Percentiles rank a stretch among this genome's conserved stretches.
Conservation (phyloP, 1,140 invertebrate genomes). For the Mesaphorura yosii region DNA sequence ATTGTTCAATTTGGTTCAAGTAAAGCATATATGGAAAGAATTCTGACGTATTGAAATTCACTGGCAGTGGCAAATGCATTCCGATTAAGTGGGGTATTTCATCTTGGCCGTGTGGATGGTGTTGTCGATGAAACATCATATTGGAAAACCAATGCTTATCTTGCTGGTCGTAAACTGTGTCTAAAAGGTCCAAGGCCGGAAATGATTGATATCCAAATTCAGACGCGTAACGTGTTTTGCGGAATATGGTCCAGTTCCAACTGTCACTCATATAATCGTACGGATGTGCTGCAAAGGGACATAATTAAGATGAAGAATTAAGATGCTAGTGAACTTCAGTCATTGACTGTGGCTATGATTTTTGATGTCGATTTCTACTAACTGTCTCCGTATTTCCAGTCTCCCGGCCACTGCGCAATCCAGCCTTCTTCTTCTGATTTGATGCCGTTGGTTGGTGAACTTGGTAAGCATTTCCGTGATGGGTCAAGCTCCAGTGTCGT, state of each 20-base stretch:
- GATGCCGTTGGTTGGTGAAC: slow-evolving; percentile 84
- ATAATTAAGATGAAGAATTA: no score
- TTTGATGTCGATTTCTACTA: slow-evolving; percentile 33
- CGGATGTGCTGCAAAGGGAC: slow-evolving; percentile 53
- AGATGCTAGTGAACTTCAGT: no score
- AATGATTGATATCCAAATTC: slow-evolving; percentile 92
- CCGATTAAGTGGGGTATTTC: slow-evolving; percentile 48
- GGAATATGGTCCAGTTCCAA: slow-evolving; percentile 66
- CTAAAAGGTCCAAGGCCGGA: slow-evolving; percentile 45
- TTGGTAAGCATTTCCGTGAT: slow-evolving; percentile 58
- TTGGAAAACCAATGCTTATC: slow-evolving; percentile 52
- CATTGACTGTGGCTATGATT: not conserved
- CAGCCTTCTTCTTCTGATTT: slow-evolving; percentile 63
- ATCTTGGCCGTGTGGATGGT: slow-evolving; percentile 57
- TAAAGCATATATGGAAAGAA: slow-evolving; percentile 25
- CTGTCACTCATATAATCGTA: slow-evolving; percentile 74
- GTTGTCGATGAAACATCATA: slow-evolving; percentile 65
- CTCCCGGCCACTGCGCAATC: slow-evolving; percentile 62
- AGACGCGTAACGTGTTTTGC: slow-evolving; percentile 74
- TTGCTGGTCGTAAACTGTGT: slow-evolving; percentile 16
- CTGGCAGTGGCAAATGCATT: slow-evolving; percentile 26
- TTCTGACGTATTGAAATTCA: slow-evolving; percentile 7
- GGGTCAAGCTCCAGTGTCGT: slow-evolving; percentile 52
- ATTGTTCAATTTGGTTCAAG: slow-evolving; percentile 61
- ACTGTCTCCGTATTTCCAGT: slow-evolving; percentile 76